A percentile compares a stretch with the other conserved stretches of the same genome.
Evolutionary conservation across 2,888 invertebrate species (phyloP).

Genomic region (Lomographa bimaculata): DNA sequence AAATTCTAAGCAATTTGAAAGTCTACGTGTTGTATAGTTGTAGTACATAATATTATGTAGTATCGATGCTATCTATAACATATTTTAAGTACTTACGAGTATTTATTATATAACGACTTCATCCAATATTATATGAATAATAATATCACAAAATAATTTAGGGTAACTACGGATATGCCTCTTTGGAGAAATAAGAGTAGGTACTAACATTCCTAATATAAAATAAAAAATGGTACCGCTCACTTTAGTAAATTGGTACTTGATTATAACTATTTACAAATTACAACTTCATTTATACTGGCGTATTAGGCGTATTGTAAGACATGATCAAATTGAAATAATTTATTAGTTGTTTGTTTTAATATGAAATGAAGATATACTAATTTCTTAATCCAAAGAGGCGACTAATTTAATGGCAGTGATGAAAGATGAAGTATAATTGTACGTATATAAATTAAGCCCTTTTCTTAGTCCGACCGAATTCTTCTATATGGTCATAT

Average conservation of each 20-base stretch:
- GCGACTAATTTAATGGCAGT: slow-evolving; percentile 79
- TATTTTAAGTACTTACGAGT: too few species aligned
- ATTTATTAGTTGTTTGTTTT: too few species aligned
- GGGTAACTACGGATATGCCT: slow-evolving; percentile 73
- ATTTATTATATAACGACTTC: slow-evolving; percentile 50
- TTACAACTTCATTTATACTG: slow-evolving; percentile 11
- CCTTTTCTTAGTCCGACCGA: slow-evolving; percentile 83
- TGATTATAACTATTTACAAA: too few species aligned
- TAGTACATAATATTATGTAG: too few species aligned
- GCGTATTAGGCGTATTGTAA: too few species aligned
- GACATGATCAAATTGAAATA: too few species aligned
- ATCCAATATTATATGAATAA: slow-evolving; percentile 42
- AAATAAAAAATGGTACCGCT: too few species aligned
- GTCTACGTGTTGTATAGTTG: too few species aligned
- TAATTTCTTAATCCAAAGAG: slow-evolving; percentile 66
- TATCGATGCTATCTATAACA: slow-evolving; percentile 43
- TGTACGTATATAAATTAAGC: slow-evolving; percentile 46
- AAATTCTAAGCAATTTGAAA: too few species aligned
- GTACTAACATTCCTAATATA: too few species aligned
- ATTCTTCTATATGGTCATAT: slow-evolving; percentile 85
- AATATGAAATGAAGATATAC: too few species aligned
- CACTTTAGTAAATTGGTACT: too few species aligned
- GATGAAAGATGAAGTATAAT: slow-evolving; percentile 42
- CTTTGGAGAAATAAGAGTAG: slow-evolving; percentile 35
- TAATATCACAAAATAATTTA: slow-evolving; percentile 81